phyloP scores from a whole-genome alignment of 2,797 vertebrate species.

The Hydrocynus forskahlii region DNA sequence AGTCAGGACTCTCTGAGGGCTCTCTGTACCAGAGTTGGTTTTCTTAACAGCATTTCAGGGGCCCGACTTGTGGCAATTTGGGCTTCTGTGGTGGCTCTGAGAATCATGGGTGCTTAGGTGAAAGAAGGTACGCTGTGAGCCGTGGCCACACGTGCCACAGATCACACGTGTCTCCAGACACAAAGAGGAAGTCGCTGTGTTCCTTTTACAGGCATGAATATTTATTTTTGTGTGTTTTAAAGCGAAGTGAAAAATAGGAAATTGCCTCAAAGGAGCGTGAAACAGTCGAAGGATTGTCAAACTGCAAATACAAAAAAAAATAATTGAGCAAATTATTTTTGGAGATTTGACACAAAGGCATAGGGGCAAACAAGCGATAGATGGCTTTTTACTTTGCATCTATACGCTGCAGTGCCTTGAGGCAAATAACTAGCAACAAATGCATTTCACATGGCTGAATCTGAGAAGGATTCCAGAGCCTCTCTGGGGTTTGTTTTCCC shows the following conservation, averaged over 20 bases:
- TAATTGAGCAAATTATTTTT: no score
- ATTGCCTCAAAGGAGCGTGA: slow-evolving; percentile 22
- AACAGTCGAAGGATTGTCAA: slow-evolving; percentile 27
- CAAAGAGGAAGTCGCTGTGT: slow-evolving; percentile 32
- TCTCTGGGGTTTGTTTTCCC: slow-evolving; percentile 22
- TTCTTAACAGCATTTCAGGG: background rate
- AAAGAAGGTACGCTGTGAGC: slow-evolving; percentile 8
- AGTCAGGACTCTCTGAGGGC: background rate
- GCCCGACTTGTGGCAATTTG: background rate
- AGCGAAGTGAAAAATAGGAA: slow-evolving; percentile 48
- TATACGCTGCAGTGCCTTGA: background rate
- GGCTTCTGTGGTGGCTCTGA: background rate
- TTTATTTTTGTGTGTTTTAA: slow-evolving; percentile 4
- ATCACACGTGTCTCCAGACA: slow-evolving; percentile 21
- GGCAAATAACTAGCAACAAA: background rate
- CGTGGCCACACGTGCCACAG: background rate
- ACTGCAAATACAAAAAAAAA: background rate
- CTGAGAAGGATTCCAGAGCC: slow-evolving; percentile 1
- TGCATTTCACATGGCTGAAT: background rate
- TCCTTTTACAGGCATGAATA: background rate
- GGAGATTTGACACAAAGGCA: background rate
- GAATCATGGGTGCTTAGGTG: background rate
- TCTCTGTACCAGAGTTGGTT: background rate
- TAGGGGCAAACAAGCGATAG: background rate
- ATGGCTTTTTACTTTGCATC: background rate